These are phyloP conservation scores for Hylaeus anthracinus DNA, from an alignment of 1,140 invertebrate species.

Conservation along the genomic window DNA sequence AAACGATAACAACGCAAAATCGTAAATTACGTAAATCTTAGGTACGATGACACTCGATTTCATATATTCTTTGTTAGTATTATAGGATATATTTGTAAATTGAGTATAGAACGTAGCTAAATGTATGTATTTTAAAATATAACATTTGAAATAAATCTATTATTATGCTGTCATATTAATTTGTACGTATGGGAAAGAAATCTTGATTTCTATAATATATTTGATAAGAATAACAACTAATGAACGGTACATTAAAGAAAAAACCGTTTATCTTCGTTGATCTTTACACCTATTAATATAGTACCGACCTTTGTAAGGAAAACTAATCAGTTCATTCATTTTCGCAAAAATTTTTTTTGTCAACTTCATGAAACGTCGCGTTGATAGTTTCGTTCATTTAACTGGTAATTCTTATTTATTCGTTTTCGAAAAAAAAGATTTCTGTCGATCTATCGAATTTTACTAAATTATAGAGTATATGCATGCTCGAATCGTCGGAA, in stretches of 20 bases:
- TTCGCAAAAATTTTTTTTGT: slow-evolving; percentile 12
- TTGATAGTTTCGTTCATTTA: slow-evolving; percentile 12
- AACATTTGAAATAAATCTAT: not conserved
- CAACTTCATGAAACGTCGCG: not conserved
- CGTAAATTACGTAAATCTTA: slow-evolving; percentile 2
- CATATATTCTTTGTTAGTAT: not conserved
- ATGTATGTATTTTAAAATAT: not conserved
- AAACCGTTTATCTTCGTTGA: not conserved
- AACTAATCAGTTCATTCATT: slow-evolving; percentile 12
- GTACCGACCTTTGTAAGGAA: slow-evolving; percentile 22
- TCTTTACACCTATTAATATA: slow-evolving; percentile 35
- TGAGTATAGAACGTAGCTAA: not conserved
- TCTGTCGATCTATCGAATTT: not conserved
- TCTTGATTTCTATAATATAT: not conserved
- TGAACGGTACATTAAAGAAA: not conserved
- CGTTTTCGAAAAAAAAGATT: not conserved
- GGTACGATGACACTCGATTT: not conserved
- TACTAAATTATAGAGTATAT: slow-evolving; percentile 15
- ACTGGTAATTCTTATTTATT: not conserved
- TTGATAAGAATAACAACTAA: not conserved
- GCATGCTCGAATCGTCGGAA: not conserved
- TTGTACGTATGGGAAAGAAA: not conserved
- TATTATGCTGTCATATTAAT: not conserved
- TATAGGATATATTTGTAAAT: not conserved
- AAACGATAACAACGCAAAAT: not conserved